A percentile compares a stretch with the other conserved stretches of the same genome.
phyloP scores from a whole-genome alignment of 2,797 vertebrate species.

The Microhierax caerulescens region DNA sequence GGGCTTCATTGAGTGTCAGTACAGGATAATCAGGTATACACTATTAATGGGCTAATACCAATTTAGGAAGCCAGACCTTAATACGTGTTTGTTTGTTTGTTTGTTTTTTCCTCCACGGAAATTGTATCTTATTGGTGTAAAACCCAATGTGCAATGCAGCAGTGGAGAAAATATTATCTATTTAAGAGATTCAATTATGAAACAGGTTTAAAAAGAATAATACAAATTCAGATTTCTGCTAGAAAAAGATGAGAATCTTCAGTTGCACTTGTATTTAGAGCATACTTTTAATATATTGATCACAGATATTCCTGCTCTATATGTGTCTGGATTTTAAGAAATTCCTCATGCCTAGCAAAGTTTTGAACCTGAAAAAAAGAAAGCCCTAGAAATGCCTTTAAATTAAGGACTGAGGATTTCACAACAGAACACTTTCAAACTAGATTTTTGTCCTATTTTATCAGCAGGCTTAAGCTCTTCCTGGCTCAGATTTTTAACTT shows the following conservation, averaged over 20 bases:
- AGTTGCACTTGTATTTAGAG: neutral
- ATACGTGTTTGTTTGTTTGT: no score
- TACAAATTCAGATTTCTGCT: neutral
- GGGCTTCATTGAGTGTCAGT: neutral
- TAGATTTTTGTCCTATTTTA: neutral
- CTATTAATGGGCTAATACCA: neutral
- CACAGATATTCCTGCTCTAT: neutral
- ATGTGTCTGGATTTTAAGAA: neutral
- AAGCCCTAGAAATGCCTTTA: neutral
- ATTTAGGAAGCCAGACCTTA: neutral
- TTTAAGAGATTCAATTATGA: neutral
- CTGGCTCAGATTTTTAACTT: neutral
- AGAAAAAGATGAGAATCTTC: neutral
- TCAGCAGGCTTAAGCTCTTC: neutral
- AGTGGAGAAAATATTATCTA: neutral
- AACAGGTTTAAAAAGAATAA: neutral
- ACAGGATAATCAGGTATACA: neutral
- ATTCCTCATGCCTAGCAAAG: neutral
- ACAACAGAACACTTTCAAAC: neutral
- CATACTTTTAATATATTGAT: neutral
- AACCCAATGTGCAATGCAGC: rapidly evolving
- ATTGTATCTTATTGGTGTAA: neutral
- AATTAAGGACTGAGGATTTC: neutral
- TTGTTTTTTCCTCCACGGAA: no score
- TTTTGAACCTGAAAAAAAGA: neutral